Evolutionary conservation across 2,888 invertebrate species (phyloP).

Genomic region (Perizoma flavofasciatum): DNA sequence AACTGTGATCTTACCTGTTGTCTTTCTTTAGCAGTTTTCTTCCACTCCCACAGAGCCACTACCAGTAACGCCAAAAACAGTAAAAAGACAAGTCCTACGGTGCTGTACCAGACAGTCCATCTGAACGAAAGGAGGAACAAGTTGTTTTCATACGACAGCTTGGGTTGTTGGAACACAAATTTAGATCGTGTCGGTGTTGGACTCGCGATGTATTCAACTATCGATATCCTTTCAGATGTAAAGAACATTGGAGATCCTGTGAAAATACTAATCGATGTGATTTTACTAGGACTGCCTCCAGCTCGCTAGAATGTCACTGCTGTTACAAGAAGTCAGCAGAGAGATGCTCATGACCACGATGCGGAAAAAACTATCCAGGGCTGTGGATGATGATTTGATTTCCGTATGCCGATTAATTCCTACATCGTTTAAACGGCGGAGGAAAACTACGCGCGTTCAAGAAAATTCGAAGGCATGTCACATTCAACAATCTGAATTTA

Average conservation of each 20-base stretch:
- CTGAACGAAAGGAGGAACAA: slow-evolving; percentile 88
- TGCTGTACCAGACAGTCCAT: slow-evolving; percentile 86
- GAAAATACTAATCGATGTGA: neutral
- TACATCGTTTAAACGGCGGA: too few relatives aligned
- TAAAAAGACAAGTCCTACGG: slow-evolving; percentile 71
- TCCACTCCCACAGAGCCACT: slow-evolving; percentile 74
- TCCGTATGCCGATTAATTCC: too few relatives aligned
- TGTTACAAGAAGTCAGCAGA: too few relatives aligned
- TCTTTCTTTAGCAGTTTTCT: slow-evolving; percentile 43
- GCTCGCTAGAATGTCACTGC: too few relatives aligned
- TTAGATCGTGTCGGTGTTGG: slow-evolving; percentile 87
- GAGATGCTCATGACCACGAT: too few relatives aligned
- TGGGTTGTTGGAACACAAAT: slow-evolving; percentile 89
- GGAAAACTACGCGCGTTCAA: too few relatives aligned
- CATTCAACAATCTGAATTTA: too few relatives aligned
- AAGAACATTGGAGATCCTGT: slow-evolving; percentile 86
- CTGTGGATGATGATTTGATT: too few relatives aligned
- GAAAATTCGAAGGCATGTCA: too few relatives aligned
- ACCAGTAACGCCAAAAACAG: slow-evolving; percentile 66
- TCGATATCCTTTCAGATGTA: slow-evolving; percentile 83
- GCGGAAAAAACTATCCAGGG: too few relatives aligned
- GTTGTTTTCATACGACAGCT: slow-evolving; percentile 88
- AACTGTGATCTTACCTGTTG: slow-evolving; percentile 36
- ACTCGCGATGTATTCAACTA: slow-evolving; percentile 87
- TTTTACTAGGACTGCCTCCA: too few relatives aligned